Base-by-base conservation (phyloP, 2,113 vertebrate species). In the Podocnemis expansa region DNA sequence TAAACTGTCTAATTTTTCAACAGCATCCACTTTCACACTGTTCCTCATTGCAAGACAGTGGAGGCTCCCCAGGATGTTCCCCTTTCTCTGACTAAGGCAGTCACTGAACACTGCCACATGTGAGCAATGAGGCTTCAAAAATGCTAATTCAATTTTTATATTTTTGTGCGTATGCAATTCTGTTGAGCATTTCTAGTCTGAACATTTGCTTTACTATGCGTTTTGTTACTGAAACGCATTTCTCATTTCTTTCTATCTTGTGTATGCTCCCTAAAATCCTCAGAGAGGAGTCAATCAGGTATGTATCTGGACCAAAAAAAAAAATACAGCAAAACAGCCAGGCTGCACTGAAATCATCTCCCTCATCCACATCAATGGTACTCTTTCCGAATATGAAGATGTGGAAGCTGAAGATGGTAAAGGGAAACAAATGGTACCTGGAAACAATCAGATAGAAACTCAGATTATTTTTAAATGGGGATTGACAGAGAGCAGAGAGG, bases 351-450 rank as follows among this genome's bases (percentile, higher is more conserved):
- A n/a, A 67, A 67, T 38, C 63, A 21, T 38, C 63, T 22, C 63
- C n/a, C n/a, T 8, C 4, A 22, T 38, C 63, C 63, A 70, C 17
- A 38, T 4, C 34, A 38, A n/a, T 70, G 34, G 63, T 38, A 38
- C 17, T 38, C n/a, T 60, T 60, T 70, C 34, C 17, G 19, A 38
- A 38, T 17, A 70, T 38, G n/a, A 19, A n/a, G 34, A 70, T 10
- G 9, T 38, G 13, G 8, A 63, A 1, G 14, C 52, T 75, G 80
- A n/a, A 87, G 29, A 78, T 55, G 1, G 2, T 0, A 0, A 78
- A 21, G 19, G n/a, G n/a, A 70, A 70, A n/a, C 63, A 38, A 22
- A 38, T 10, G 63, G 19, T 70, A 70, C 63, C 63, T 22, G n/a
- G 8, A 70, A n/a, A 70, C 17, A 34, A 70, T n/a, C 17, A 70